phyloP scores from a whole-genome alignment of 2,797 vertebrate species.

The Trematomus bernacchii region DNA sequence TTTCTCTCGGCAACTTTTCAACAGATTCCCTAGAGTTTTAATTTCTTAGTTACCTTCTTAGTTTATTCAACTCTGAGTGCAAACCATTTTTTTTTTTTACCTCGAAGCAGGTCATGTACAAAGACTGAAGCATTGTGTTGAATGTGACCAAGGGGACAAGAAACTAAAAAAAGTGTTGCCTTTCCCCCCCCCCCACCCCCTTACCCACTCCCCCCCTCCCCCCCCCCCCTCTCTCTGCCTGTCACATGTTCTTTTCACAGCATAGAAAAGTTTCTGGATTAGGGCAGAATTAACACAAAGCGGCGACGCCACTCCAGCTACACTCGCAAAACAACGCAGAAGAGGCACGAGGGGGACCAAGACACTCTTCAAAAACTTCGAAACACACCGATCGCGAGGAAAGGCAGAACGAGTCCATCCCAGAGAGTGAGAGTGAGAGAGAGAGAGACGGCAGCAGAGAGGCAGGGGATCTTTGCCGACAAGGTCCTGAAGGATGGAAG shows the following conservation, averaged over 20 bases:
- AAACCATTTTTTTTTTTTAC: neutral
- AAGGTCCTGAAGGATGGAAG: slow-evolving; percentile 84
- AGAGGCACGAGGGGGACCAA: slow-evolving; percentile 69
- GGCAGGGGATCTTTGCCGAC: slow-evolving; percentile 78
- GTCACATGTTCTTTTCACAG: slow-evolving; percentile 89
- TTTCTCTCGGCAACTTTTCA: slow-evolving; percentile 23
- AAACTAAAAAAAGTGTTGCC: slow-evolving; percentile 72
- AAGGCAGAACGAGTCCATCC: slow-evolving; percentile 56
- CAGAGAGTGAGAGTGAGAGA: slow-evolving; percentile 48
- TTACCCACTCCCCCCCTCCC: slow-evolving; percentile 37
- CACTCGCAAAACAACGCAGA: slow-evolving; percentile 70
- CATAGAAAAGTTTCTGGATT: slow-evolving; percentile 90
- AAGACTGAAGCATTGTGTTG: slow-evolving; percentile 52
- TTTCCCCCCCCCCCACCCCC: slow-evolving; percentile 18
- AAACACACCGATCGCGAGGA: slow-evolving; percentile 39
- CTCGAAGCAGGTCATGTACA: slow-evolving; percentile 19
- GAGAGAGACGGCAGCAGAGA: slow-evolving; percentile 63
- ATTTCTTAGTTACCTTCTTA: neutral
- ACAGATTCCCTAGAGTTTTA: neutral
- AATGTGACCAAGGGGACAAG: slow-evolving; percentile 54
- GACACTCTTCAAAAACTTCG: slow-evolving; percentile 62
- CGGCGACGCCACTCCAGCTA: slow-evolving; percentile 82
- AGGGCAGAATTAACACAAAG: slow-evolving; percentile 87
- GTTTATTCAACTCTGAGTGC: neutral
- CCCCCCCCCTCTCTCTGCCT: slow-evolving; percentile 59